These are phyloP conservation scores for Zaprionus nigranus DNA, from an alignment of 1,140 invertebrate species.

Conservation along the genomic window DNA sequence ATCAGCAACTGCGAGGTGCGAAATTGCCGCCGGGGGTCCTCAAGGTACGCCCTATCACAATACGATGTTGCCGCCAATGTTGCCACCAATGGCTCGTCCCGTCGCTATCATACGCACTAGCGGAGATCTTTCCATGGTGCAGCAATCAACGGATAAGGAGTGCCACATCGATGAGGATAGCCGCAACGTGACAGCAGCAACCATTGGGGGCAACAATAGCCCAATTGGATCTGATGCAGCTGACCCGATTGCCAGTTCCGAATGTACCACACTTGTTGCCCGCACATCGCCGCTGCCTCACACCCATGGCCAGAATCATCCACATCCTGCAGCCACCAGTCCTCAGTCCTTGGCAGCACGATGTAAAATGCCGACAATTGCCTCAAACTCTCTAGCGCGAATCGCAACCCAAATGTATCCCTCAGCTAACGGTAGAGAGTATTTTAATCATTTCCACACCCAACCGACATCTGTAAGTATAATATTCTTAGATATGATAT, in stretches of 20 bases:
- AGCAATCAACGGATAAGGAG: constrained; percentile 86
- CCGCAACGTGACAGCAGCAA: constrained; percentile 18
- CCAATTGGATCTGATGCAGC: constrained; percentile 37
- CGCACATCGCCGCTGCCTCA: constrained; percentile 41
- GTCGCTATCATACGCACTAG: constrained; percentile 97
- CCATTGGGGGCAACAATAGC: constrained; percentile 52
- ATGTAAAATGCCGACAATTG: constrained; percentile 54
- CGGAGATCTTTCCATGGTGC: constrained; percentile 87
- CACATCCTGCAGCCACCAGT: constrained; percentile 28
- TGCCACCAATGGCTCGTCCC: constrained; percentile 97
- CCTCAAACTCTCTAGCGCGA: constrained; percentile 50
- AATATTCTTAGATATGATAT: background rate
- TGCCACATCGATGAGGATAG: constrained; percentile 45
- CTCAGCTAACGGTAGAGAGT: constrained; percentile 71
- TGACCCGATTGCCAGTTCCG: background rate
- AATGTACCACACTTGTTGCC: constrained; percentile 35
- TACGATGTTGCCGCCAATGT: constrained; percentile 96
- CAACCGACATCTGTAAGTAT: constrained; percentile 92
- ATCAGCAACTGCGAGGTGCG: constrained; percentile 56
- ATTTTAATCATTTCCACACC: constrained; percentile 96
- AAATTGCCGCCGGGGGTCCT: constrained; percentile 43
- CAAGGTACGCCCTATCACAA: constrained; percentile 86
- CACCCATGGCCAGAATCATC: constrained; percentile 18
- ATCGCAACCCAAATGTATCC: constrained; percentile 75
- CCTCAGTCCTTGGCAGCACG: constrained; percentile 42